A percentile compares a stretch with the other conserved stretches of the same genome.
These are phyloP conservation scores for Saturnia pavonia DNA, from an alignment of 2,888 invertebrate species.

Conservation along the genomic window DNA sequence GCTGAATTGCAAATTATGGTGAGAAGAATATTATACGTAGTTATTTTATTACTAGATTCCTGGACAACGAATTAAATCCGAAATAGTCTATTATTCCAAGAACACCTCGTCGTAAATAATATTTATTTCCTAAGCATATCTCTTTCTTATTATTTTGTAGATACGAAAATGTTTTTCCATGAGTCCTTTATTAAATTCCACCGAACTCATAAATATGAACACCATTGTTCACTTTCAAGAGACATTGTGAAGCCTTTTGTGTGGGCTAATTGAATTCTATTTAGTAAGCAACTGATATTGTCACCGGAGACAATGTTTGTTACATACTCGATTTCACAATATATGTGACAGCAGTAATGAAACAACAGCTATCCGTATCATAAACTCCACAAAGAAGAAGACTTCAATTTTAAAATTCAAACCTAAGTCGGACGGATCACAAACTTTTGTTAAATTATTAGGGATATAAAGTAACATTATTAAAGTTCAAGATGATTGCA, in stretches of 20 bases:
- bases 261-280: conserved; percentile 9
- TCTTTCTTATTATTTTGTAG: not conserved
- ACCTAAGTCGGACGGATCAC: too few species aligned
- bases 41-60: not conserved
- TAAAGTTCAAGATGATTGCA: too few species aligned
- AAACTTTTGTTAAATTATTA: too few species aligned
- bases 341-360: not conserved
- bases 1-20: not conserved
- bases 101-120: not conserved
- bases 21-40: not conserved
- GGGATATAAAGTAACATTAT: too few species aligned
- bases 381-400: not conserved
- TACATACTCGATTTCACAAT: not conserved
- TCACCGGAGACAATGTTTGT: conserved; percentile 10
- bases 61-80: not conserved
- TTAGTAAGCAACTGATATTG: conserved; percentile 24
- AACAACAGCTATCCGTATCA: not conserved
- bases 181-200: not conserved
- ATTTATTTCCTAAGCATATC: not conserved
- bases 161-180: too few species aligned
- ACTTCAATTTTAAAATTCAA: not conserved
- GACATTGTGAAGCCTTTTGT: conserved; percentile 9
- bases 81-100: not conserved
- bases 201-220: not conserved
- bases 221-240: conserved; percentile 2